phyloP scores from a whole-genome alignment of 2,888 invertebrate genomes.

The Zhuqinia jingwanae region DNA sequence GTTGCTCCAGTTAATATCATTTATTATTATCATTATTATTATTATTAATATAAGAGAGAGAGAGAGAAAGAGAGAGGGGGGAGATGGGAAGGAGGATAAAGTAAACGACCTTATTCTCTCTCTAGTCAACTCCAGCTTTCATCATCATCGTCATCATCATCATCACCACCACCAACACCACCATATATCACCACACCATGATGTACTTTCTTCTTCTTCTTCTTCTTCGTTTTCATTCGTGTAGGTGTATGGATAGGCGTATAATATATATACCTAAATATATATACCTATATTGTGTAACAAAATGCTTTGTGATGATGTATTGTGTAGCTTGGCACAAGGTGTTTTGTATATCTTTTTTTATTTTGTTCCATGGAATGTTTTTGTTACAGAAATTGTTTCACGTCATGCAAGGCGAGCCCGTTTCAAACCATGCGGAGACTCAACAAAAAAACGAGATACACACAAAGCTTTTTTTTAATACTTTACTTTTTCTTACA shows the following conservation, averaged over 20 bases:
- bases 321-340: background rate
- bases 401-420: conserved; percentile 1
- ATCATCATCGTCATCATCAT: background rate
- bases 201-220: background rate
- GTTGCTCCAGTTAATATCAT: conserved; percentile 42
- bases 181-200: conserved; percentile 14
- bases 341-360: too few species aligned
- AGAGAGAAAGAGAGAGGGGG: background rate
- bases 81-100: conserved; percentile 1
- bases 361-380: background rate
- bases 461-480: background rate
- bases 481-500: too few species aligned
- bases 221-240: too few species aligned
- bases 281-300: too few species aligned
- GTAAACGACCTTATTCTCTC: conserved; percentile 31
- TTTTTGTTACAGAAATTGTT: conserved; percentile 17
- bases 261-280: too few species aligned
- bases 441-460: background rate
- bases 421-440: conserved; percentile 42
- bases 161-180: background rate
- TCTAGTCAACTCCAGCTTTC: conserved; percentile 5
- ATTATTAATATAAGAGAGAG: conserved; percentile 24
- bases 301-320: background rate
- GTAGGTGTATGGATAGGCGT: too few species aligned
- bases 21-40: too few species aligned